A percentile compares a stretch with the other conserved stretches of the same genome.
phyloP scores from a whole-genome alignment of 2,797 vertebrate species.

The Periparus ater region DNA sequence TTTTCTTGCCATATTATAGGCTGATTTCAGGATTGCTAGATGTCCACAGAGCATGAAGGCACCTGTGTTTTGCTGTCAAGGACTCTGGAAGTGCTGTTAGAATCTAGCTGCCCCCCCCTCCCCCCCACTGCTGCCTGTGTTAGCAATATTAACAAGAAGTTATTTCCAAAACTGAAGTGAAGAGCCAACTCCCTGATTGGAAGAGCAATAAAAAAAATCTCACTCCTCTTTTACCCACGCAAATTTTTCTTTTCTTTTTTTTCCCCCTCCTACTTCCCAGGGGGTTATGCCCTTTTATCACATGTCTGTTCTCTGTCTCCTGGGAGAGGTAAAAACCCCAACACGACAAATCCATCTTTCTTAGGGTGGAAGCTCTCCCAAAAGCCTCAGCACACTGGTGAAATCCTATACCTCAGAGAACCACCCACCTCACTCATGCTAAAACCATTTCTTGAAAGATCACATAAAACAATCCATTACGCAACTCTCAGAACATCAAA shows the following conservation, averaged over 20 bases:
- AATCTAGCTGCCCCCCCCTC: background rate
- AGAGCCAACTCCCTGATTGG: background rate
- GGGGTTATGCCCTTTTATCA: background rate
- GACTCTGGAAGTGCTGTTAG: background rate
- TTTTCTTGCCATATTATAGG: background rate
- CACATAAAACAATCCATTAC: background rate
- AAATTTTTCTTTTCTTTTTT: background rate
- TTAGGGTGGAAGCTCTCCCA: background rate
- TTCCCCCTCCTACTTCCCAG: rapidly evolving
- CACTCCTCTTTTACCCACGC: background rate
- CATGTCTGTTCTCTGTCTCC: background rate
- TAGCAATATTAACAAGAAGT: background rate
- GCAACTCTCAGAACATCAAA: constrained; percentile 46
- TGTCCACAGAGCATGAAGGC: background rate
- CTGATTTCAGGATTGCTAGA: background rate
- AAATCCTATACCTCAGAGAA: constrained; percentile 27
- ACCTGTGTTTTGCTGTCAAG: background rate
- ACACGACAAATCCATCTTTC: background rate
- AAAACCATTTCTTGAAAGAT: constrained; percentile 30
- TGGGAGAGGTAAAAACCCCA: background rate
- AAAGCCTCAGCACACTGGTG: background rate
- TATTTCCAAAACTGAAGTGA: constrained; percentile 13
- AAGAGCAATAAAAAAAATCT: background rate
- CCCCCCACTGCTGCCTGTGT: background rate
- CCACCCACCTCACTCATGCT: constrained; percentile 35